These are phyloP conservation scores for Lasioglossum lativentre DNA, from an alignment of 2,888 invertebrate species.

Conservation along the genomic window DNA sequence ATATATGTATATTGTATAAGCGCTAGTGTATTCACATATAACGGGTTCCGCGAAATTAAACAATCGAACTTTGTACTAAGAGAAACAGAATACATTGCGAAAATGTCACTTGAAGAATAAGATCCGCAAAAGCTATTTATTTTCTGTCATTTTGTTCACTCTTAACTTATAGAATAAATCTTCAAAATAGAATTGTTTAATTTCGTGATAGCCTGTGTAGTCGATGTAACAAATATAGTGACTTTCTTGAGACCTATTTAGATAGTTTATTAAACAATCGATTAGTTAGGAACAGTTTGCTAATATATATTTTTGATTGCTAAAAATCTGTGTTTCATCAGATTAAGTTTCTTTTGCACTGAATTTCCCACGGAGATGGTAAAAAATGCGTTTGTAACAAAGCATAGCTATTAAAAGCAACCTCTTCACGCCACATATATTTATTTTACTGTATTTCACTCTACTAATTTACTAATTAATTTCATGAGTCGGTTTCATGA, in stretches of 20 bases:
- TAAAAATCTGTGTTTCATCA: not conserved
- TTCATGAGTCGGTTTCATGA: not conserved
- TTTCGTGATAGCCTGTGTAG: not conserved
- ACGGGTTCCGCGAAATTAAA: not conserved
- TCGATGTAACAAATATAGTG: slow-evolving; percentile 20
- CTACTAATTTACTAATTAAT: not conserved
- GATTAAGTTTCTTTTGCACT: not conserved
- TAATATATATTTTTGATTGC: not conserved
- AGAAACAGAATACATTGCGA: not conserved
- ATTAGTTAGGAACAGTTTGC: not conserved
- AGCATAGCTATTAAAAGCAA: not conserved
- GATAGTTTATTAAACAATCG: not conserved
- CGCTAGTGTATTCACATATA: not conserved
- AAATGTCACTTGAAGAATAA: not conserved
- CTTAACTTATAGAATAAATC: not conserved
- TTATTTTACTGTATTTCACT: not conserved
- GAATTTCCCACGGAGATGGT: not conserved
- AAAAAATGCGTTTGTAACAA: not conserved
- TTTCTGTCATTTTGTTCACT: not conserved
- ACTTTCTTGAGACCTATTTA: not conserved
- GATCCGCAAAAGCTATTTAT: not conserved
- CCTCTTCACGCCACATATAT: not conserved
- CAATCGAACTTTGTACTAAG: not conserved
- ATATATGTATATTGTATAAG: slow-evolving; percentile 2
- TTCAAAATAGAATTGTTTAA: not conserved